Conservation (phyloP, 2,113 vertebrate species). For the Paralichthys olivaceus region DNA sequence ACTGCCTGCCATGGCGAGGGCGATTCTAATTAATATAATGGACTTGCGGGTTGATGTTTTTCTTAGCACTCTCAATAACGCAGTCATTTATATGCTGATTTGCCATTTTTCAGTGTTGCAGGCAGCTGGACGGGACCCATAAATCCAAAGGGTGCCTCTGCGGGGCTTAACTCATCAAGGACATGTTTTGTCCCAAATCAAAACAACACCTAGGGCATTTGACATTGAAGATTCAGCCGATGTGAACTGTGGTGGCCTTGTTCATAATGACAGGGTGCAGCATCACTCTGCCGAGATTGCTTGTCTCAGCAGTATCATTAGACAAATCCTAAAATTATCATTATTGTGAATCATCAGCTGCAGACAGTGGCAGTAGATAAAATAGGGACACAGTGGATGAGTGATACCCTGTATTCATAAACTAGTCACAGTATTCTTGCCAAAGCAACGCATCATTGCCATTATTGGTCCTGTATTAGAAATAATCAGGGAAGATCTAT, state of each 20-base stretch:
- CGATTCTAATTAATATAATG: slow-evolving; percentile 84
- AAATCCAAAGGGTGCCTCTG: slow-evolving; percentile 63
- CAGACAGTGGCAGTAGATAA: slow-evolving; percentile 40
- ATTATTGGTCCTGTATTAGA: slow-evolving; percentile 35
- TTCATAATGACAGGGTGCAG: slow-evolving; percentile 58
- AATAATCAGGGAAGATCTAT: slow-evolving; percentile 9
- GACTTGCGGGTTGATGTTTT: slow-evolving; percentile 75
- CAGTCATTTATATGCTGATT: slow-evolving; percentile 81
- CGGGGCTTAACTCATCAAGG: slow-evolving; percentile 67
- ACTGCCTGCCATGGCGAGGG: slow-evolving; percentile 53
- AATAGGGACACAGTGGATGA: slow-evolving; percentile 42
- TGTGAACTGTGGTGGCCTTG: slow-evolving; percentile 55
- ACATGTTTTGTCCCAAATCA: slow-evolving; percentile 72
- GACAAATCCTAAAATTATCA: slow-evolving; percentile 69
- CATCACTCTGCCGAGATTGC: slow-evolving; percentile 59
- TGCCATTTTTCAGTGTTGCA: slow-evolving; percentile 69
- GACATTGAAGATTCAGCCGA: slow-evolving; percentile 67
- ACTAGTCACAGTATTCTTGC: slow-evolving; percentile 38
- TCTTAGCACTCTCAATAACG: slow-evolving; percentile 71
- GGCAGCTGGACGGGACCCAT: slow-evolving; percentile 61
- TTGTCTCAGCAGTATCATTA: slow-evolving; percentile 72
- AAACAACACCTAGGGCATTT: slow-evolving; percentile 65
- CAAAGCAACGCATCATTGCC: slow-evolving; percentile 28
- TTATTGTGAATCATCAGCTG: slow-evolving; percentile 60
- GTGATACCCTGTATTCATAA: slow-evolving; percentile 59